These are phyloP conservation scores for Eriosoma lanigerum DNA, from an alignment of 1,140 invertebrate species.

Conservation along the genomic window DNA sequence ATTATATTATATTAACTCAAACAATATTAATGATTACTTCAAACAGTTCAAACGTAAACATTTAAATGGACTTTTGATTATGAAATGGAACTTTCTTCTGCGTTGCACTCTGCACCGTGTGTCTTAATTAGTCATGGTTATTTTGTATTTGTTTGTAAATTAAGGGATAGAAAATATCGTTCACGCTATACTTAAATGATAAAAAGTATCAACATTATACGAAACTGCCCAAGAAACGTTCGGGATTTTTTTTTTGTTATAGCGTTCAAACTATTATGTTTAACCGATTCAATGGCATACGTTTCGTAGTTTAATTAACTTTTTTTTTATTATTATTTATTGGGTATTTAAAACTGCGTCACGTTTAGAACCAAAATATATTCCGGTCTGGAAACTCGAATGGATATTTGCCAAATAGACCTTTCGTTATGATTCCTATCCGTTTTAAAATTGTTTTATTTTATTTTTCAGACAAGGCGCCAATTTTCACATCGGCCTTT, in stretches of 20 bases:
- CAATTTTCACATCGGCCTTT: constrained; percentile 5
- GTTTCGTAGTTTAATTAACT: constrained; percentile 7
- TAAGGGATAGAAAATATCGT: not conserved
- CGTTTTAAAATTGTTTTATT: not conserved
- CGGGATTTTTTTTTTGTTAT: not conserved
- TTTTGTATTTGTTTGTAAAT: not conserved
- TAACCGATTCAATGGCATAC: not conserved
- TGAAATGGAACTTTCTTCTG: too few relatives aligned
- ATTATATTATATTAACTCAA: too few relatives aligned
- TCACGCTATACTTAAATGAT: not conserved
- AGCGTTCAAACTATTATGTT: not conserved
- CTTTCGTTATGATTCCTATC: constrained; percentile 21
- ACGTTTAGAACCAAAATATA: constrained; percentile 18
- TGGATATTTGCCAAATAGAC: constrained; percentile 33
- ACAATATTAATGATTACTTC: too few relatives aligned
- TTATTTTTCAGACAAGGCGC: constrained; percentile 41
- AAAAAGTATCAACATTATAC: not conserved
- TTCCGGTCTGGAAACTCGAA: constrained; percentile 21
- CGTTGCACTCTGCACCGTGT: not conserved
- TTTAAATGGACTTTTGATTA: not conserved
- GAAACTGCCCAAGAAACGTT: not conserved
- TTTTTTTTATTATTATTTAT: constrained; percentile 16
- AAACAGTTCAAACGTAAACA: not conserved
- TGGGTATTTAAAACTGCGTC: constrained; percentile 17
- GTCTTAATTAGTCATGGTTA: not conserved